Evolutionary conservation across 2,888 invertebrate species (phyloP), one percentile per base, ranked within the genome.

Genomic region (Thyatira batis): DNA sequence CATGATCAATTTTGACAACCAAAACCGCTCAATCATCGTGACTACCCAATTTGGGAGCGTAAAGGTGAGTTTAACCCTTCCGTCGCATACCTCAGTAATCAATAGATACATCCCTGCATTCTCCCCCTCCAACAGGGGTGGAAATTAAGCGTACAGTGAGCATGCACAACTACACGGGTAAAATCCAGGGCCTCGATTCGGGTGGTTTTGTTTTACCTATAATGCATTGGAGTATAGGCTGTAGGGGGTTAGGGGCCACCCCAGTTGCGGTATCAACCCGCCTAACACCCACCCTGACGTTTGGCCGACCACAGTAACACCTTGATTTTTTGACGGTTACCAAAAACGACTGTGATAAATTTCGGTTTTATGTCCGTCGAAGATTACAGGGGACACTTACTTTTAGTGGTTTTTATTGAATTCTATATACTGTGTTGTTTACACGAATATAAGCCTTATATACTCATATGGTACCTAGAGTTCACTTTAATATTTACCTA

Each of bases 181-280:
- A 82, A 78, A 79, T 78, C 74, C 78, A 68, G 78, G 80, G 79
- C 71, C 73, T 67, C 71, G 54, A 67, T 69, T 63, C 23, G 78
- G 78, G 78, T 66, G 78, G 81, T 76, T 76, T 77, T 81, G 82
- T 80, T 82, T 82, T 80, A 85, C 80, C 79, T 88, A 87, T 89
- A 89, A 84, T 89, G 90, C 89, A 89, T 80, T 87, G 78, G 78
- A 84, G 82, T 89, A 87, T 85, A 85, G 83, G 66, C 69, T 71
- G 66, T 60, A 58, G 70, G 68, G 73, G 67, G 74, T 39, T 39
- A 67, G 69, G 61, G 70, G 64, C 61, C 55, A 45, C 21, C 58
- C 54, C 62, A 13, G 11, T 30, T 39, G 39, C 8, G 17, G 39
- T 39, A 39, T 39, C 13, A 17, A 8, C 5, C 45, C 55, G 43